These are phyloP conservation scores for Leptinotarsa texana DNA, from an alignment of 1,140 invertebrate genomes.

Conservation along the genomic window DNA sequence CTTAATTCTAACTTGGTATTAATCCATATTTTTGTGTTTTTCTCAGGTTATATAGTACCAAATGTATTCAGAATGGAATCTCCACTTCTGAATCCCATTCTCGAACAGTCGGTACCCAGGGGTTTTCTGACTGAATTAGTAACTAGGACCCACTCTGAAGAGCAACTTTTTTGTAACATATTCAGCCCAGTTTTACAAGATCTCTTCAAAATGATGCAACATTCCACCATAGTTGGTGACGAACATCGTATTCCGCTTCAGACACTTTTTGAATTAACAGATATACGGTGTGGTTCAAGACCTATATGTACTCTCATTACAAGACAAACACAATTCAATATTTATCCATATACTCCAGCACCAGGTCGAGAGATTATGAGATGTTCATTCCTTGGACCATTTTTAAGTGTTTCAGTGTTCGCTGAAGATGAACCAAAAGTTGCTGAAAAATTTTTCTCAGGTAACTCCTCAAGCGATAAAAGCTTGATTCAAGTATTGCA, in stretches of 20 bases:
- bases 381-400: constrained; percentile 85
- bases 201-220: constrained; percentile 69
- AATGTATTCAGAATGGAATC: constrained; percentile 43
- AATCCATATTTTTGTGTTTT: background rate
- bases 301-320: constrained; percentile 81
- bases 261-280: constrained; percentile 70
- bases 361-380: constrained; percentile 81
- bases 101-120: constrained; percentile 67
- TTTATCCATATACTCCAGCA: constrained; percentile 70
- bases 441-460: constrained; percentile 68
- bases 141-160: constrained; percentile 60
- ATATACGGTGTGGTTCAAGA: constrained; percentile 68
- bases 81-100: constrained; percentile 65
- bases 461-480: constrained; percentile 60
- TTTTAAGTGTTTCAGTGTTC: constrained; percentile 87
- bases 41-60: constrained; percentile 32
- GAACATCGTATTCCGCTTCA: constrained; percentile 67
- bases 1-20: too few relatives aligned
- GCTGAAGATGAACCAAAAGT: constrained; percentile 85
- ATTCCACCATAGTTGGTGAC: constrained; percentile 71
- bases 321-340: constrained; percentile 75
- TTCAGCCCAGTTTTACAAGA: constrained; percentile 74
- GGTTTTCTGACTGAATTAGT: constrained; percentile 72
- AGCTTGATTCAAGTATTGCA: constrained; percentile 69
- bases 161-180: constrained; percentile 64